Conservation (phyloP, 2,113 vertebrate species). For the Limanda limanda region DNA sequence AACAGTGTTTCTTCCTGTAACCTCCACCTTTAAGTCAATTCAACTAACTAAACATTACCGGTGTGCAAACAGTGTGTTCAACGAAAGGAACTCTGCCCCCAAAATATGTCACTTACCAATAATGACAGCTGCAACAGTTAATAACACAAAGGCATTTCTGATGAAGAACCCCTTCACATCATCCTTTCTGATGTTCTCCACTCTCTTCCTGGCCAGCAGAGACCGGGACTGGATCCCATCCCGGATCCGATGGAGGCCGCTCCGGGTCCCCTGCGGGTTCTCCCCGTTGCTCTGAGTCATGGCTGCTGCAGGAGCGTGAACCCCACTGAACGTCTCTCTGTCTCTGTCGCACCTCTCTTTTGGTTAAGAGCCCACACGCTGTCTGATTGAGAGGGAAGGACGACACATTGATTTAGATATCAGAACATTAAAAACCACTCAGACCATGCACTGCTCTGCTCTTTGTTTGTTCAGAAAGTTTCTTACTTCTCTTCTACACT, state of each 20-base stretch:
- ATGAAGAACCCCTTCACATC: slow-evolving; percentile 89
- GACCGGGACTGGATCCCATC: slow-evolving; percentile 88
- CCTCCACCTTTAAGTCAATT: not conserved
- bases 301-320: slow-evolving; percentile 14
- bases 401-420: not conserved
- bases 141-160: slow-evolving; percentile 93
- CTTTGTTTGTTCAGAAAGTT: not conserved
- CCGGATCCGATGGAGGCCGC: slow-evolving; percentile 88
- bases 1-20: not conserved
- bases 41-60: not conserved
- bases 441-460: too few species aligned
- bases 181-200: slow-evolving; percentile 88
- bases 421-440: too few species aligned
- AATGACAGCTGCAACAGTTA: slow-evolving; percentile 92
- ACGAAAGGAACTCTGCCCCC: too few species aligned
- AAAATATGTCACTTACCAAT: slow-evolving; percentile 86
- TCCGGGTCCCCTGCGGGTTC: slow-evolving; percentile 79
- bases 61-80: not conserved
- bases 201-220: slow-evolving; percentile 87
- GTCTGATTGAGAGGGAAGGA: slow-evolving; percentile 4
- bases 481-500: not conserved
- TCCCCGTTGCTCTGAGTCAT: slow-evolving; percentile 93
- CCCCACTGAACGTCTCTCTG: not conserved
- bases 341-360: slow-evolving; percentile 18
- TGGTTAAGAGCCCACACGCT: slow-evolving; percentile 4